phyloP scores from a whole-genome alignment of 2,888 invertebrate genomes.

The Caradrina kadenii region DNA sequence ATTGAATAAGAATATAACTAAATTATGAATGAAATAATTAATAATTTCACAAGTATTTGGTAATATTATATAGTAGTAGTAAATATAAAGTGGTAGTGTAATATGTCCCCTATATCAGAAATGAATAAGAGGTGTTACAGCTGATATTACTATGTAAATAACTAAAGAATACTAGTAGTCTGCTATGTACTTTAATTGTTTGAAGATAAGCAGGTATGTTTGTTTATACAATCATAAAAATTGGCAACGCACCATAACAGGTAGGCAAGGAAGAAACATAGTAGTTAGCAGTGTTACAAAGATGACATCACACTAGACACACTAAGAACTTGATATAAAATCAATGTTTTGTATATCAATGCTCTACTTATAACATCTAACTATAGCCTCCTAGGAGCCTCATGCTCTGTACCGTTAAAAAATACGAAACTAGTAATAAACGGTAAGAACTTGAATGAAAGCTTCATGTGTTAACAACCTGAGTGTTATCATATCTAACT shows the following conservation, averaged over 20 bases:
- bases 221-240: slow-evolving; percentile 37
- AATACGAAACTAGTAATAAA: neutral
- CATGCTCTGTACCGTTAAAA: neutral
- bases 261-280: slow-evolving; percentile 15
- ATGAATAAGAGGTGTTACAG: neutral
- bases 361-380: slow-evolving; percentile 2
- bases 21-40: neutral
- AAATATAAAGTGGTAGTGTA: neutral
- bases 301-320: slow-evolving; percentile 53
- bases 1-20: neutral
- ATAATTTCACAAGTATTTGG: neutral
- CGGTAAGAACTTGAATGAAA: slow-evolving; percentile 3
- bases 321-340: slow-evolving; percentile 25
- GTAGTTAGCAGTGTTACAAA: neutral
- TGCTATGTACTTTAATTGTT: neutral
- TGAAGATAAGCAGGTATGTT: slow-evolving; percentile 34
- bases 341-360: slow-evolving; percentile 19
- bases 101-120: neutral
- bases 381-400: slow-evolving; percentile 5
- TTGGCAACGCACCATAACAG: slow-evolving; percentile 43
- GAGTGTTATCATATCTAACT: neutral
- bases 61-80: too few species aligned
- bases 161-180: neutral
- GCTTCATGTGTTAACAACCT: neutral
- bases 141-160: neutral